phyloP scores from a whole-genome alignment of 2,888 invertebrate genomes.

The Tetropium fuscum region DNA sequence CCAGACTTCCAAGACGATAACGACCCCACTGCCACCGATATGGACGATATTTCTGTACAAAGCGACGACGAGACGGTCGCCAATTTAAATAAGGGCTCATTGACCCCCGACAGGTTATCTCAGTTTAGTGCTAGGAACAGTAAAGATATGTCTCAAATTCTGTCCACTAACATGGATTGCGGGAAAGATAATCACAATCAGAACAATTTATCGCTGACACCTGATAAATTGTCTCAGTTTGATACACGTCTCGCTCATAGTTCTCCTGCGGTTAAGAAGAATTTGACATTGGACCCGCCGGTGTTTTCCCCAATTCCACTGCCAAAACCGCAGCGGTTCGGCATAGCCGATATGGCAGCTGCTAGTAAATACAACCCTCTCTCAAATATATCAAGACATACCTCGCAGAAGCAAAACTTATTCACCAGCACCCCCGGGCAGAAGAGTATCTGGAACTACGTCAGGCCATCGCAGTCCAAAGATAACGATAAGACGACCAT shows the following conservation, averaged over 20 bases:
- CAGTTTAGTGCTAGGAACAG: neutral
- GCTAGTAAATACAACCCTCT: conserved; percentile 52
- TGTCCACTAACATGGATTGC: neutral
- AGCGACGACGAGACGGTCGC: conserved; percentile 13
- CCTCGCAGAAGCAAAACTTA: conserved; percentile 35
- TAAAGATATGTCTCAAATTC: neutral
- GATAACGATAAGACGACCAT: conserved; percentile 1
- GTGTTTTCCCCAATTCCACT: conserved; percentile 38
- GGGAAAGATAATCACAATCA: neutral
- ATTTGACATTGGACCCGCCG: conserved; percentile 7
- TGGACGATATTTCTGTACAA: neutral
- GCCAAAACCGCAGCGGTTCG: neutral
- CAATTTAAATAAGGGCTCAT: conserved; percentile 3
- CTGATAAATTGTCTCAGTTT: neutral
- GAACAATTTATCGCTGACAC: neutral
- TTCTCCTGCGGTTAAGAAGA: conserved; percentile 33
- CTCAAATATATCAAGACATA: conserved; percentile 41
- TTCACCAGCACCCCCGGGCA: conserved; percentile 57
- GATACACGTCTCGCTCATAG: conserved; percentile 26
- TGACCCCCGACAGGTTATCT: conserved; percentile 15
- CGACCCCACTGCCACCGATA: neutral
- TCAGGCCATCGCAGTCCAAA: conserved; percentile 34
- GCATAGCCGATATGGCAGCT: conserved; percentile 37
- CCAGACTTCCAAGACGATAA: conserved; percentile 42
- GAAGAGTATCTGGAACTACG: conserved; percentile 58